Evolutionary conservation across 2,113 vertebrate genomes (phyloP).

Genomic region (Alaudala cheleensis): DNA sequence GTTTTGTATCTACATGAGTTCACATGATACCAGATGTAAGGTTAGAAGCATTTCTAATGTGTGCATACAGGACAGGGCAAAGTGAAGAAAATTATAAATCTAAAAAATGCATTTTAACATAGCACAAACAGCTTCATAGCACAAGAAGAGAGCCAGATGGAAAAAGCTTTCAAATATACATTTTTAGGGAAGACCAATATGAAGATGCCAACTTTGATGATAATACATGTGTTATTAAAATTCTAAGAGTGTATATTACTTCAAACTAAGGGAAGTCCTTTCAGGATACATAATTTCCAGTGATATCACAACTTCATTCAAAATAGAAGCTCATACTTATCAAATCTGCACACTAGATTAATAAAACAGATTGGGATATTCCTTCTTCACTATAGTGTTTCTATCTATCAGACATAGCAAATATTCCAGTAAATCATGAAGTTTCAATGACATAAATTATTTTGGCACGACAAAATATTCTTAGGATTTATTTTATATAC

Average conservation of each 20-base stretch:
- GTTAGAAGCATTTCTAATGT: neutral
- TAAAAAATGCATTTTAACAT: neutral
- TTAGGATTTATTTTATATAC: neutral
- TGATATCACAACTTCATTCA: neutral
- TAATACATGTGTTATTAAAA: neutral
- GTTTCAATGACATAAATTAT: neutral
- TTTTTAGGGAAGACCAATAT: neutral
- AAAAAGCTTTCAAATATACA: neutral
- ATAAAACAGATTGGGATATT: neutral
- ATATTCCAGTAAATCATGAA: neutral
- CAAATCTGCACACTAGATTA: neutral
- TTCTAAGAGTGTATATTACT: neutral
- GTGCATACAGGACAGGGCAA: neutral
- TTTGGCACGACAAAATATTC: neutral
- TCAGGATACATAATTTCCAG: neutral
- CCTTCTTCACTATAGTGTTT: neutral
- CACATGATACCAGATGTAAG: neutral
- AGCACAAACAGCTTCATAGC: neutral
- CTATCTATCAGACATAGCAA: neutral
- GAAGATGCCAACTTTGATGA: neutral
- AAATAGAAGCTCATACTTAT: neutral
- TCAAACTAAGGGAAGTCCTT: neutral
- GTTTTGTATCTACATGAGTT: neutral
- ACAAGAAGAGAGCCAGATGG: neutral
- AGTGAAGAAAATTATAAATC: neutral